Conservation (phyloP, 1,140 invertebrate genomes). For the Geopemphigus sp. region DNA sequence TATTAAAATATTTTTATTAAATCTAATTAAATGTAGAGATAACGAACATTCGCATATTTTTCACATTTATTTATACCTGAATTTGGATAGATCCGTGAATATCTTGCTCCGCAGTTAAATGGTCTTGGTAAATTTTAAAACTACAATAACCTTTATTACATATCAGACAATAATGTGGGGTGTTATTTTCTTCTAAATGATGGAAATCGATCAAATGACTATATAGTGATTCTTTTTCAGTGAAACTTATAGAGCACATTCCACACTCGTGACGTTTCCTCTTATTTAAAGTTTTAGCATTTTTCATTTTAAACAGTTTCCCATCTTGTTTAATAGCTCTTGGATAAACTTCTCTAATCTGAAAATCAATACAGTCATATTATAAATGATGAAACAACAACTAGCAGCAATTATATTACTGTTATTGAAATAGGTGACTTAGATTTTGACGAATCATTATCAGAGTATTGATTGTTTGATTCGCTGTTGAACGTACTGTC, state of each 20-base stretch:
- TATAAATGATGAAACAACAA: not conserved
- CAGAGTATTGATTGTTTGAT: not conserved
- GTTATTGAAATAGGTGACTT: slow-evolving; percentile 5
- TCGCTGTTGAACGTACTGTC: not conserved
- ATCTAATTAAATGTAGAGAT: too few species aligned
- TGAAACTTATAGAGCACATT: slow-evolving; percentile 12
- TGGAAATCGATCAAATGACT: slow-evolving; percentile 16
- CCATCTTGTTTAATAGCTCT: slow-evolving; percentile 5
- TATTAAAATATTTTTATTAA: too few species aligned
- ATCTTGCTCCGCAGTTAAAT: slow-evolving; percentile 10
- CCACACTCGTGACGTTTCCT: slow-evolving; percentile 18
- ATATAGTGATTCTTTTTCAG: slow-evolving; percentile 18
- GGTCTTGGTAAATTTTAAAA: slow-evolving; percentile 20
- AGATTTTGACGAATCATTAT: slow-evolving; percentile 29
- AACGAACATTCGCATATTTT: not conserved
- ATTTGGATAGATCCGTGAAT: not conserved
- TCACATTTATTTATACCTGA: not conserved
- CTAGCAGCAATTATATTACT: slow-evolving; percentile 2
- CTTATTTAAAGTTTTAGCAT: slow-evolving; percentile 4
- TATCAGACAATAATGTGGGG: slow-evolving; percentile 29
- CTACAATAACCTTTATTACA: slow-evolving; percentile 39
- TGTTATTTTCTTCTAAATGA: slow-evolving; percentile 20
- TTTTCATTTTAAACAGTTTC: not conserved
- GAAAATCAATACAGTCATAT: slow-evolving; percentile 1
- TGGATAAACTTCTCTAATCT: not conserved